Base-by-base conservation (phyloP, 92 coral and sea anemone genomes). In the Palythoa grandiflora region DNA sequence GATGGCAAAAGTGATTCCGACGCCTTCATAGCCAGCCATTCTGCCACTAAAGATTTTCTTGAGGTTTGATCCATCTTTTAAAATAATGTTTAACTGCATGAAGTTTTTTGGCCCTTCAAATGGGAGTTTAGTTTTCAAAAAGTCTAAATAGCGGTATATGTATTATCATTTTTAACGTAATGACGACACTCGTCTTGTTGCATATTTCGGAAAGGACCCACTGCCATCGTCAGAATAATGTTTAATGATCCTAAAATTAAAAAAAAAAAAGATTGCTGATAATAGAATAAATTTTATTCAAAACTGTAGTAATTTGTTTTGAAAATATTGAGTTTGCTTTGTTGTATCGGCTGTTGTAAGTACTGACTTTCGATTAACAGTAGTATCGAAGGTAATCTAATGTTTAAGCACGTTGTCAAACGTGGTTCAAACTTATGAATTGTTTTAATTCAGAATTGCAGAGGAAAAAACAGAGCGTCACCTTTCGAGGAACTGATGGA, bases 1-100 rank as follows among this genome's bases (percentile, higher is more conserved):
- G 97, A 94, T 83, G 96, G 91, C 74, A 97, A 97, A 66, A 91
- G 95, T 38, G 98, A 97, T 73, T 97, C 99, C 1, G 98, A 95
- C 65, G 75, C 88, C 38, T 92, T 89, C 68, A 70, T 97, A 77
- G 92, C 94, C 75, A 88, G 94, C 35, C 86, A 87, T 36, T 95
- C 94, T 9, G 9, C 86, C 6, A 47, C 74, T 21, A 93, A 93
- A 20, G 95, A 89, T 44, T 92, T 85, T 85, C 94, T 97, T 80
- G 92, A 95, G 96, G 99, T 97, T 75, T 20, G 88, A 59, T 20
- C 44, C 37, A 21, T 63, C 4, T 20, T 7, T 17, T 4, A 63
- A 17, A 8, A 4, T 3, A 9, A 16, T 63, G 20, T 9, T 50
- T 44, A 53, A 36, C 9, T 28, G 28, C 28, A 28, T 28, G 28